phyloP scores from a whole-genome alignment of 2,797 vertebrate genomes.

The Falco concolor region DNA sequence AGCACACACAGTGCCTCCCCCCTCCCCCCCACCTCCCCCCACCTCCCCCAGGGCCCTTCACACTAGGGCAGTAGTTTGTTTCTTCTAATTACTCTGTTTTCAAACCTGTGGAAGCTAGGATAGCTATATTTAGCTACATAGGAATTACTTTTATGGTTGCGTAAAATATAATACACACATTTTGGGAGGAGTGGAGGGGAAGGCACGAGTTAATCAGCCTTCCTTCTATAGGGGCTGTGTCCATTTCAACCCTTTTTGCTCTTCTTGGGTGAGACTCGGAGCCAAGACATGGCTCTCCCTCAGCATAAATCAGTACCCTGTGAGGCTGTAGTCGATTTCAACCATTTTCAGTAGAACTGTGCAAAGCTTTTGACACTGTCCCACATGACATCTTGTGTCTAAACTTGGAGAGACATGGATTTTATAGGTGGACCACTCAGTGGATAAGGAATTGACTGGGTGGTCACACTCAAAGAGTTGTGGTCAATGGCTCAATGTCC shows the following conservation, averaged over 20 bases:
- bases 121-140: neutral
- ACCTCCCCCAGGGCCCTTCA: too few species aligned
- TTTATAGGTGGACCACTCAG: too few species aligned
- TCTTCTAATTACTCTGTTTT: neutral
- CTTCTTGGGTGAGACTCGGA: neutral
- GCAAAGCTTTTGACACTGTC: too few species aligned
- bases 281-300: neutral
- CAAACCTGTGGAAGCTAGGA: accelerated
- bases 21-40: too few species aligned
- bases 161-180: neutral
- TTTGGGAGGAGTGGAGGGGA: neutral
- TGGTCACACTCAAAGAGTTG: too few species aligned
- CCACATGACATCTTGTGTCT: too few species aligned
- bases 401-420: too few species aligned
- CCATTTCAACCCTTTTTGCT: neutral
- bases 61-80: neutral
- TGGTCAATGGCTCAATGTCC: too few species aligned
- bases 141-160: neutral
- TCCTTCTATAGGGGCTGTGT: neutral
- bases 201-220: neutral
- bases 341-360: neutral
- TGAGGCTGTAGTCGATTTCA: neutral
- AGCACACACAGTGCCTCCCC: neutral
- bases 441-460: too few species aligned
- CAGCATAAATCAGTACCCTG: neutral